Evolutionary conservation across 2,888 invertebrate species (phyloP).

Genomic region (Leptarthrus brevirostris): DNA sequence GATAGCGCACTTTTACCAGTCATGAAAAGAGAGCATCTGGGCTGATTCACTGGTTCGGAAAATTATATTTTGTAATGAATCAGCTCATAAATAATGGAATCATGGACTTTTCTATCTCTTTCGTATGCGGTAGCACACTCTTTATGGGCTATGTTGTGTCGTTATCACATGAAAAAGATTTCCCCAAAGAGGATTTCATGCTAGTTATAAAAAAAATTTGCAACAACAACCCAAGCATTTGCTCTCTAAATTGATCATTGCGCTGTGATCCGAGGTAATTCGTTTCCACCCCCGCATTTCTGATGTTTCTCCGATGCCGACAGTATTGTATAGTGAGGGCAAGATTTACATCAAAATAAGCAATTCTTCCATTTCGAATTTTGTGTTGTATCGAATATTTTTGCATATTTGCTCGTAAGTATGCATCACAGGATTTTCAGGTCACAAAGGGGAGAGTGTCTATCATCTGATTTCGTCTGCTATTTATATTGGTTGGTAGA

Average conservation of each 20-base stretch:
- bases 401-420: no score
- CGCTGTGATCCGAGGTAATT: constrained; percentile 40
- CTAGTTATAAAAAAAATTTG: constrained; percentile 36
- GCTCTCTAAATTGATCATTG: constrained; percentile 24
- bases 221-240: constrained; percentile 34
- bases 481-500: no score
- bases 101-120: constrained; percentile 30
- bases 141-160: background rate
- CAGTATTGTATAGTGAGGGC: background rate
- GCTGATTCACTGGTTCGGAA: constrained; percentile 64
- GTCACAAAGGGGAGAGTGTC: no score
- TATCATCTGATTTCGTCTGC: no score
- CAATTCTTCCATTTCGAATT: background rate
- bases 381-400: no score
- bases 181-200: constrained; percentile 45
- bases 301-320: no score
- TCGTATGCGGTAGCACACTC: constrained; percentile 24
- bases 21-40: constrained; percentile 54
- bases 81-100: constrained; percentile 65
- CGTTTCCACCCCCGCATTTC: no score
- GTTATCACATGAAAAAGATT: constrained; percentile 20
- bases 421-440: no score
- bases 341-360: constrained; percentile 30
- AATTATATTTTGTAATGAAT: constrained; percentile 62
- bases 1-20: constrained; percentile 24